Evolutionary conservation across 2,797 vertebrate species (phyloP), one percentile per base, ranked within the genome.

Genomic region (Enteromius paludinosus): DNA sequence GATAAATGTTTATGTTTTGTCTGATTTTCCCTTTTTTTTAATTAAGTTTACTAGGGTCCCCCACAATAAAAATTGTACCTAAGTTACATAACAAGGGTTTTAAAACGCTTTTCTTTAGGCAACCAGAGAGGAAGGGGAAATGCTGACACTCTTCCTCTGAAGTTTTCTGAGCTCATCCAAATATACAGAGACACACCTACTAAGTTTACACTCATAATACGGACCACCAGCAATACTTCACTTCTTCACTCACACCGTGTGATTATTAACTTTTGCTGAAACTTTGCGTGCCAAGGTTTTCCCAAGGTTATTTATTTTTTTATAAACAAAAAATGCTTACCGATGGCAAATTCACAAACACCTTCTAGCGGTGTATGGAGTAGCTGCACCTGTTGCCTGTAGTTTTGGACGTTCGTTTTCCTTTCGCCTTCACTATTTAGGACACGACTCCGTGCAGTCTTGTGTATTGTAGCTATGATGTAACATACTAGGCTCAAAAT

Each of bases 231-330:
- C 28, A n/a, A 52, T 54, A 14, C 59, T 73, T 84, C 74, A 77
- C 70, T 45, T 23, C 66, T 80, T 80, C 61, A 75, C 84, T 86
- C 86, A 81, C 78, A 79, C 62, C 72, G 15, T 71, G 70, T 69
- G 83, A 89, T 83, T 68, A 86, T 88, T 86, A 88, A 88, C 88
- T 75, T 70, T 45, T 45, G 72, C 79, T 84, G 33, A 80, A 70
- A 84, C 49, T 10, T 35, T 72, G 69, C 38, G 30, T 43, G 72
- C 54, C 69, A 79, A 78, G 76, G 76, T 77, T 28, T 28, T 25
- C 4, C 25, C 71, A 82, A 28, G 59, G 14, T 30, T 30, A 28
- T 69, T 65, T 61, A 25, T 30, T 38, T 41, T 43, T 49, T 25
- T 10, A 28, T 30, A 52, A 69, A 66, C 33, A 7, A 59, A 68